Base-by-base conservation (phyloP, 2,797 vertebrate species). In the Neostethus bicornis region DNA sequence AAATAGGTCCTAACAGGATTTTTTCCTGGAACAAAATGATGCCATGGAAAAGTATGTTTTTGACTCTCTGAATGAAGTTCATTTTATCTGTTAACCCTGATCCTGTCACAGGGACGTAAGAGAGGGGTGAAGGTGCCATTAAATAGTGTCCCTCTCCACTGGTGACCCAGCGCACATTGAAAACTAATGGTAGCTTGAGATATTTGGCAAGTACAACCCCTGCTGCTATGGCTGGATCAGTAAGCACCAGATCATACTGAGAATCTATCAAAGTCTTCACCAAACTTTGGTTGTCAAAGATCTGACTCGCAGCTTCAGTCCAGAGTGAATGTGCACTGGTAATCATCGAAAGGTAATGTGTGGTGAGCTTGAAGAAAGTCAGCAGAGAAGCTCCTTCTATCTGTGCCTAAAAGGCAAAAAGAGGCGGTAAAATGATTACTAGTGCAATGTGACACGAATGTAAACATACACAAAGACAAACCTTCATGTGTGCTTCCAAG, bases 51-150 rank as follows among this genome's bases (percentile, higher is more conserved):
- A 91, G 2, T 1, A 83, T 11, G 47, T 92, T 92, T 31, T 86
- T 81, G 21, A 89, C 39, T 65, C 90, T 85, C 66, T 92, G 78
- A 12, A 72, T 26, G 49, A 92, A 91, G 60, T 32, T 55, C 89
- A 92, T 92, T 62, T 86, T 80, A 69, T 91, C 87, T 0, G 87
- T 87, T 19, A 89, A 51, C 11, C 87, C 87, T 0, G 86, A 81
- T 47, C 91, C 87, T 49, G 70, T 78, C 4, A 73, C 60, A 1
- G 91, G 90, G 31, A 91, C 50, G 0, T 90, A 92, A 5, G 91
- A 91, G 2, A 89, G n/a, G 0, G 90, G 90, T 0, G 90, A 90
- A 6, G 91, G 91, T 3, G 91, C 90, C 0, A 91, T 51, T 0
- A 7, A 61, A 52, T 85, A 88, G 26, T 92, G 90, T 0, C 89